Base-by-base conservation (phyloP, 2,797 vertebrate genomes). In the Premnoplex brunnescens region DNA sequence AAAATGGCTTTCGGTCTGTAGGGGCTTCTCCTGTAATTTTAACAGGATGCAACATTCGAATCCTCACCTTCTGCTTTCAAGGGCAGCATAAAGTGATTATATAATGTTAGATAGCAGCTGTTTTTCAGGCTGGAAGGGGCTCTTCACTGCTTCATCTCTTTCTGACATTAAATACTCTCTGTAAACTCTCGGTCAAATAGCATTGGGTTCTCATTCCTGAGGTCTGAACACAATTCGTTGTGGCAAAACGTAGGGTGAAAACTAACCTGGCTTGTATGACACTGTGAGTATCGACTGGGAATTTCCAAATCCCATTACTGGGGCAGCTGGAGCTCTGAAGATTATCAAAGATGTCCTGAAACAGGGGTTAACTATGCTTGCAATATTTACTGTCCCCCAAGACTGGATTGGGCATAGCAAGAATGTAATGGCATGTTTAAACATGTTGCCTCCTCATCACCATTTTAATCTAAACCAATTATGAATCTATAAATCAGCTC, bases 401-500 rank as follows among this genome's bases (percentile, higher is more conserved):
- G 82, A 88, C 36, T 48, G 59, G 48, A 69, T 14, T 37, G 7
- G 54, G 30, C 78, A 59, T 39, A 36, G 14, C 34, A 74, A 64
- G 73, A 74, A 74, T 14, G 14, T 5, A 3, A 21, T 19, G 34
- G 85, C 59, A 2, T 75, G 89, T 84, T 93, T 28, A 41, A 87
- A 85, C 87, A 43, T 4, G 24, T 66, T 71, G 59, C 83, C 37
- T 88, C 83, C 37, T 88, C 80, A 90, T 85, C 44, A 1, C 32
- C 71, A 5, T 76, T 86, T 75, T 5, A 5, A 91, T 93, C 88
- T 77, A 46, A 88, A 79, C 76, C 88, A 60, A 93, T 94, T 58
- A 85, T 3, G n/a, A 94, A 95, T 91, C 91, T 86, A 96, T 95
- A 88, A 88, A 88, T 71, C 91, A 95, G 76, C 71, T 84, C 67